Base-by-base conservation (phyloP, 2,113 vertebrate genomes). In the Mirounga angustirostris region DNA sequence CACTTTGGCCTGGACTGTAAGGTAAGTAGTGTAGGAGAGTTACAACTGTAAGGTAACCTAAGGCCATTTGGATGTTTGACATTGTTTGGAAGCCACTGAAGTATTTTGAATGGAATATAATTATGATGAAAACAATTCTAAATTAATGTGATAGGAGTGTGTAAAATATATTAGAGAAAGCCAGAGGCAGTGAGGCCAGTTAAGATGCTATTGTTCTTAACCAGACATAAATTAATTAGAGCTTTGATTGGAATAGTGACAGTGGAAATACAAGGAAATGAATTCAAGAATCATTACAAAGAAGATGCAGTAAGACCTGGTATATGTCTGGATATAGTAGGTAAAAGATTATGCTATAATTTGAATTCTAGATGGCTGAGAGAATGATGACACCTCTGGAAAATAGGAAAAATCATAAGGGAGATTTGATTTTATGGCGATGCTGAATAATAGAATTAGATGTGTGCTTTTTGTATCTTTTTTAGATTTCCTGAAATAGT, bases 401-500 rank as follows among this genome's bases (percentile, higher is more conserved):
- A 61, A 90, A 90, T 12, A 40, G 54, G 30, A 14, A 93, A 91
- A 91, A 63, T 93, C 46, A 36, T 90, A 79, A 95, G 40, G 33
- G 52, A 88, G 50, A 89, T 82, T 76, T 92, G 33, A 94, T 95
- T 97, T 95, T 76, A 58, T 58, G 58, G 63, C 19, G 40, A 52
- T 4, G 13, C 15, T 19, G n/a, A 95, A 52, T 78, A 84, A 61
- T 93, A 89, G n/a, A 91, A 56, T 18, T 91, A 54, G 24, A 58
- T 65, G 19, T 93, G 5, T 89, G 18, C n/a, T 61, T 87, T 56
- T 80, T 95, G 1, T 76, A 22, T 84, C n/a, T 94, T 82, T 84
- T 61, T 89, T 95, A 30, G 50, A 89, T 93, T 93, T 97, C 93
- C 85, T 96, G 28, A 19, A 91, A n/a, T 91, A 90, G n/a, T 83